Evolutionary conservation across 2,797 vertebrate species (phyloP), one percentile per base, ranked within the genome.

Genomic region (Falco cherrug): DNA sequence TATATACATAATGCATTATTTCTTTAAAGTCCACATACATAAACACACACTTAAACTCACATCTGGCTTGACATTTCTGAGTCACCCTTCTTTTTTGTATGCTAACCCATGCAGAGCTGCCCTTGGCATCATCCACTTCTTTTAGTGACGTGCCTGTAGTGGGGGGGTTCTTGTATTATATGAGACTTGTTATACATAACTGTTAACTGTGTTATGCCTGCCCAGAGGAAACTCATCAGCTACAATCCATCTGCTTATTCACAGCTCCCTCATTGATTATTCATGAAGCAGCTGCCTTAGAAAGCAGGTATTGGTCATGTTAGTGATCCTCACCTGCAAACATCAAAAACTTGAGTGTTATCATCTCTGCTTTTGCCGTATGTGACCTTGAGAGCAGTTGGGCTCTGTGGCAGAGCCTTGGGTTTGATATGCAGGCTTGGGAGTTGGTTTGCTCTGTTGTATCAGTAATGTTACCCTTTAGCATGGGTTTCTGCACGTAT

Each of bases 231-330:
- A 64, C 79, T 83, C 86, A 95, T 93, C 97, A 94, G 87, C 83
- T 85, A 59, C 83, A 96, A 95, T 89, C 87, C 91, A 96, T 93
- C 95, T 97, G 95, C 92, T 96, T 94, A 92, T 86, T 97, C 88
- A 63, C 88, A 93, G 71, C 41, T 94, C 54, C 9, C 31, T 94
- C 71, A 94, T 92, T 93, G 84, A 81, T 96, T 97, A 97, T 98
- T 97, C 84, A 97, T 96, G 84, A 94, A 93, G 80, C 85, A 95
- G 87, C 81, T 95, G 90, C 69, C 68, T 92, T 80, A 82, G 68
- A 75, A 96, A 90, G 84, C 67, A 96, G 88, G 77, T 93, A 96
- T 84, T 95, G 89, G 84, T 89, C 47, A 37, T 83, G 56, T 80
- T 87, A 92, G 87, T 73, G 70, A 91, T 61, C 80, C 95, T 79